Conservation (phyloP, 2,888 invertebrate genomes). For the Vannuccia rotundouncinata region DNA sequence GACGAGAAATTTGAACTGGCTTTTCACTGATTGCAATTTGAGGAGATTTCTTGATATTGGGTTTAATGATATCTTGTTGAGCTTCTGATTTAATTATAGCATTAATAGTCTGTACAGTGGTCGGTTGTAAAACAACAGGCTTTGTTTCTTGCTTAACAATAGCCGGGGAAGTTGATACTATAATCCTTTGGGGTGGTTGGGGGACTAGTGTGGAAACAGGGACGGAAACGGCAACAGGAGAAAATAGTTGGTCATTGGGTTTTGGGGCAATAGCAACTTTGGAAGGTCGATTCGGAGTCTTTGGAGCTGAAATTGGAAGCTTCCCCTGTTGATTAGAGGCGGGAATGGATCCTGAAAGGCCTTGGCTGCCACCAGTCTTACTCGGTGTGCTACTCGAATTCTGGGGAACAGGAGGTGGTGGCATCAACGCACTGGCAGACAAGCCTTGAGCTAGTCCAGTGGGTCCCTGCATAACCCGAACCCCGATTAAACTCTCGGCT, state of each 20-base stretch:
- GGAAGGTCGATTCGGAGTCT: not conserved
- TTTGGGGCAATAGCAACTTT: slow-evolving; percentile 2
- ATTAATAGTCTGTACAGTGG: not conserved
- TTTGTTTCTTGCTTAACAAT: not conserved
- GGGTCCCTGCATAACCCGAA: slow-evolving; percentile 35
- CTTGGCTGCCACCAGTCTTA: not conserved
- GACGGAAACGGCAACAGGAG: not conserved
- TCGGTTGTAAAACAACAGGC: not conserved
- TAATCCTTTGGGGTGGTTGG: not conserved
- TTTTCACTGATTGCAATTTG: not conserved
- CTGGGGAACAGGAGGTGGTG: slow-evolving; percentile 31
- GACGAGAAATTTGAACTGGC: not conserved
- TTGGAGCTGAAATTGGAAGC: not conserved
- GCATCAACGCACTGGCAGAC: slow-evolving; percentile 33
- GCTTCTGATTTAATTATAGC: not conserved
- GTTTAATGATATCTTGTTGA: not conserved
- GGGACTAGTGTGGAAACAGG: not conserved
- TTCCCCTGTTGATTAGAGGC: slow-evolving; percentile 1
- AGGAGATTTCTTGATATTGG: not conserved
- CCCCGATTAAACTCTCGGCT: slow-evolving; percentile 31
- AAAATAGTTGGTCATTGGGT: not conserved
- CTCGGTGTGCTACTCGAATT: not conserved
- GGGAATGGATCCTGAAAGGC: not conserved
- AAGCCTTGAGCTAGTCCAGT: not conserved
- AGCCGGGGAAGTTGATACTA: not conserved